These are phyloP conservation scores for Arremon aurantiirostris DNA, from an alignment of 2,797 vertebrate genomes.

Conservation along the genomic window DNA sequence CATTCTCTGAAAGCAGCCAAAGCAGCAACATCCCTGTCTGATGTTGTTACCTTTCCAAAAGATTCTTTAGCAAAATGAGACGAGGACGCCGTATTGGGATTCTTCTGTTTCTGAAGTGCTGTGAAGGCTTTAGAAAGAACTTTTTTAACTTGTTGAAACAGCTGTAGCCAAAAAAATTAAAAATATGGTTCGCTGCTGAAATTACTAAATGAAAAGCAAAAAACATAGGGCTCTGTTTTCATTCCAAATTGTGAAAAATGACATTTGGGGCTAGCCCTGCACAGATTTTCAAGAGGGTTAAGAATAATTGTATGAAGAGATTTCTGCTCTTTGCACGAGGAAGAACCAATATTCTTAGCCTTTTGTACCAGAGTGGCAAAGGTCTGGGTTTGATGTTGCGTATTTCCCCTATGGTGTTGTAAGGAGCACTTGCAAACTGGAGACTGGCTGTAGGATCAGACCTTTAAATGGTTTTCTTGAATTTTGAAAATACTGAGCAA, in stretches of 20 bases:
- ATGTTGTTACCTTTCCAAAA: neutral
- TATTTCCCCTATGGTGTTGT: neutral
- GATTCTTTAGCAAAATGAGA: neutral
- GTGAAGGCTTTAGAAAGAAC: neutral
- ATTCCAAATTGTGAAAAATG: neutral
- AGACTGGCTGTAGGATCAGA: neutral
- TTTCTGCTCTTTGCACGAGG: neutral
- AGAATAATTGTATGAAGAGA: neutral
- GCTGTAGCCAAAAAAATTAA: neutral
- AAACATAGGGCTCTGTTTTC: neutral
- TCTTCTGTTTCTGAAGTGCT: neutral
- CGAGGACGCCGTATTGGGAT: fast-evolving
- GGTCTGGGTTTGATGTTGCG: neutral
- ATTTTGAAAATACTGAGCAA: neutral
- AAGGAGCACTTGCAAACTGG: neutral
- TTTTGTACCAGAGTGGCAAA: neutral
- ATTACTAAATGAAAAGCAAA: neutral
- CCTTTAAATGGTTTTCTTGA: neutral
- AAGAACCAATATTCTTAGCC: neutral
- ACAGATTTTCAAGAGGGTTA: neutral
- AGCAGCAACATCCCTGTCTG: neutral
- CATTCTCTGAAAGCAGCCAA: neutral
- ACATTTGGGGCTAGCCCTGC: neutral
- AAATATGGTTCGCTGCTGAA: neutral
- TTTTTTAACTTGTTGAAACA: neutral